Evolutionary conservation across 2,888 invertebrate species (phyloP).

Genomic region (Clanis bilineata): DNA sequence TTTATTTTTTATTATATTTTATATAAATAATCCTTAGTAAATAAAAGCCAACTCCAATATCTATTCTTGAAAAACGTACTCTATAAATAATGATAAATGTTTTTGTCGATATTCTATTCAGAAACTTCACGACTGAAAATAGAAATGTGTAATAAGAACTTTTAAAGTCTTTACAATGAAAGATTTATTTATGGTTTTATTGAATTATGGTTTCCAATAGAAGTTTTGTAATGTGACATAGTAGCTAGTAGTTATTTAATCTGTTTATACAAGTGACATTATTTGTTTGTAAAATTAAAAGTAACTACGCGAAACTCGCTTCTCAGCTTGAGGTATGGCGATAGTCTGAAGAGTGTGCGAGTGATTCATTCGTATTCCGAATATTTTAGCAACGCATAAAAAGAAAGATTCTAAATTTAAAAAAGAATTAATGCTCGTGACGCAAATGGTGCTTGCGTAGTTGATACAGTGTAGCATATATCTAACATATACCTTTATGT

Average conservation of each 20-base stretch:
- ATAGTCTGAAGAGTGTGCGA: background rate
- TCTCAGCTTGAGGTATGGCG: background rate
- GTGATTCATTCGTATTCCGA: background rate
- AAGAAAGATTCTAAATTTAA: slow-evolving; percentile 14
- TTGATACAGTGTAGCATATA: slow-evolving; percentile 10
- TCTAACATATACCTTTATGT: background rate
- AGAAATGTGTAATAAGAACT: slow-evolving; percentile 6
- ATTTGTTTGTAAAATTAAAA: background rate
- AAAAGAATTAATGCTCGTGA: slow-evolving; percentile 18
- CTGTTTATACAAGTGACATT: background rate
- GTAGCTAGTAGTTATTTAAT: background rate
- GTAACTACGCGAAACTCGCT: background rate
- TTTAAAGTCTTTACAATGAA: slow-evolving; percentile 2
- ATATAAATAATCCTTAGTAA: no score
- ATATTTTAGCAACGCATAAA: slow-evolving; percentile 3
- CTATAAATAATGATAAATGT: background rate
- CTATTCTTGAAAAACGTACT: background rate
- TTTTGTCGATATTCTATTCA: background rate
- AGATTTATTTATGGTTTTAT: background rate
- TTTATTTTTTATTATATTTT: no score
- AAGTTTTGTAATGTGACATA: background rate
- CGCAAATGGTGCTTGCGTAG: slow-evolving; percentile 21
- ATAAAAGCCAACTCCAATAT: no score
- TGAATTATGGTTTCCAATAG: background rate
- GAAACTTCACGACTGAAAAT: background rate